phyloP scores from a whole-genome alignment of 2,113 vertebrate species.

The Nibea albiflora region DNA sequence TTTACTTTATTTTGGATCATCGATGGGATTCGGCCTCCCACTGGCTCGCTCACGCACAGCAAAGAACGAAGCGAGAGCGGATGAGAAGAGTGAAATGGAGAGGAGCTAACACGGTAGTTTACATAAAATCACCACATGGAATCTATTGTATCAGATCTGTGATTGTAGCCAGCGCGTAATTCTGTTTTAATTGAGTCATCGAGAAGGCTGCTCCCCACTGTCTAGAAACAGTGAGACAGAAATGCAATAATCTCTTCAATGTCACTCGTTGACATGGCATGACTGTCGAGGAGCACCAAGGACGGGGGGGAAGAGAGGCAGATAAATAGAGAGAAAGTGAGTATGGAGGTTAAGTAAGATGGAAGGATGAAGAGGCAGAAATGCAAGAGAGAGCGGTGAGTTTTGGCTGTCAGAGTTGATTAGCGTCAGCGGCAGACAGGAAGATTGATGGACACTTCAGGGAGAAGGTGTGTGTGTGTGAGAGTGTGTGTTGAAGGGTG shows the following conservation, averaged over 20 bases:
- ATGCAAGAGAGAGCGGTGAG: slow-evolving; percentile 39
- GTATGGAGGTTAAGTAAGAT: slow-evolving; percentile 63
- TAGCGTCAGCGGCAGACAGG: slow-evolving; percentile 48
- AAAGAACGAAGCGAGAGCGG: slow-evolving; percentile 9
- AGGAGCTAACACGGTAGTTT: slow-evolving; percentile 23
- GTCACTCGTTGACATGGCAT: slow-evolving; percentile 44
- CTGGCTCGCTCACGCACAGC: slow-evolving; percentile 22
- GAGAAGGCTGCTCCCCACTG: slow-evolving; percentile 40
- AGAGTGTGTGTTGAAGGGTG: slow-evolving; percentile 29
- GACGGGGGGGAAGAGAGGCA: slow-evolving; percentile 43
- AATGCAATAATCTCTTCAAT: slow-evolving; percentile 58
- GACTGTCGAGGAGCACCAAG: slow-evolving; percentile 50
- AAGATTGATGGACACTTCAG: slow-evolving; percentile 67
- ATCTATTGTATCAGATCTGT: slow-evolving; percentile 38
- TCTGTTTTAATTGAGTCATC: slow-evolving; percentile 60
- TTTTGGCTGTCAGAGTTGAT: slow-evolving; percentile 72
- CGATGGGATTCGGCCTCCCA: slow-evolving; percentile 14
- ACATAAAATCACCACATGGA: slow-evolving; percentile 50
- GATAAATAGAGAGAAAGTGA: slow-evolving; percentile 56
- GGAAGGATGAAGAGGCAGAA: slow-evolving; percentile 54
- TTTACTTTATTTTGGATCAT: slow-evolving; percentile 35
- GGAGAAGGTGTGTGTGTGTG: slow-evolving; percentile 14
- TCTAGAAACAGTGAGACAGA: slow-evolving; percentile 32
- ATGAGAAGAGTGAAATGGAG: slow-evolving; percentile 16
- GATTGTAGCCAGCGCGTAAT: slow-evolving; percentile 43